Base-by-base conservation (phyloP, 35 echinoderm and acorn worm genomes). In the Patiria miniata region DNA sequence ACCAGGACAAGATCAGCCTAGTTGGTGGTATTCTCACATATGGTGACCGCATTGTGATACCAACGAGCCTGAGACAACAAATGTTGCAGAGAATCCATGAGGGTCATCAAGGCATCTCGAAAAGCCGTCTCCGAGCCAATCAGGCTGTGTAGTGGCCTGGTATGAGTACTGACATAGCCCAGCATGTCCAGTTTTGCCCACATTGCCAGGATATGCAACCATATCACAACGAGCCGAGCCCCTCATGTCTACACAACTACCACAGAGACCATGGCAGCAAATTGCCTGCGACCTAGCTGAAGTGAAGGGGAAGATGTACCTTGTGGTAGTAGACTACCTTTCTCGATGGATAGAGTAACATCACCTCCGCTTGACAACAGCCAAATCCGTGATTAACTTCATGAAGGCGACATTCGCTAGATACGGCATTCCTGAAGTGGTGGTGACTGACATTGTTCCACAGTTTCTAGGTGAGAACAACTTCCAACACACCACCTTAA, bases 401-500 rank as follows among this genome's bases (percentile, higher is more conserved):
- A 47, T 47, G 12, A 4, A 0, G 58, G 58, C 58, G 21, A 22
- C 28, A 21, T 30, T 22, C 18, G 28, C 58, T 61, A 22, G n/a
- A n/a, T n/a, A n/a, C n/a, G n/a, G n/a, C n/a, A n/a, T n/a, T n/a
- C n/a, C n/a, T n/a, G n/a, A n/a, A n/a, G n/a, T n/a, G n/a, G 51
- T 7, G n/a, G 42, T 59, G 57, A 68, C 34, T 22, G 83, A 85
- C 36, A 54, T 8, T 38, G 37, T 53, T 68, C 52, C 82, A n/a
- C n/a, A n/a, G n/a, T 33, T 40, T 39, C 26, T 36, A 3, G 19
- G 54, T 1, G 51, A 85, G 37, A 73, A 0, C 39, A 59, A 39
- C 68, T 85, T n/a, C 6, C 83, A 73, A 15, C 68, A 85, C 19
- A 73, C 65, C 42, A 68, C 68, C 61, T 7, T 3, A 9, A 39